These are phyloP conservation scores for Thunnus albacares DNA, from an alignment of 2,797 vertebrate species.

Conservation along the genomic window DNA sequence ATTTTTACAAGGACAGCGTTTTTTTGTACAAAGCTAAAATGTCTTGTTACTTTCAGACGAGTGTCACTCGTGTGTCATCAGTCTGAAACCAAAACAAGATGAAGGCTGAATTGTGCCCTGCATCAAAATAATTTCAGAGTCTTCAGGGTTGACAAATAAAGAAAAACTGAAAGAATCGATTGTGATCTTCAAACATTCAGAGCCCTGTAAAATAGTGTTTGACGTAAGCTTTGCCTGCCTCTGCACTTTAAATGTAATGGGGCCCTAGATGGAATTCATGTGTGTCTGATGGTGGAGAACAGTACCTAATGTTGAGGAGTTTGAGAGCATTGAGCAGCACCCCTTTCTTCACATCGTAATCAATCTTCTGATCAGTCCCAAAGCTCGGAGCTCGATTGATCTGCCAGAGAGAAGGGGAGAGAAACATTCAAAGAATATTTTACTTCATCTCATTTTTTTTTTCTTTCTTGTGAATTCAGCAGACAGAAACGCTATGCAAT, in stretches of 20 bases:
- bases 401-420: conserved; percentile 83
- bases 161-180: conserved; percentile 50
- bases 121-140: conserved; percentile 58
- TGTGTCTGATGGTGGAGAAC: conserved; percentile 31
- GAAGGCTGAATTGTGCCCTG: conserved; percentile 23
- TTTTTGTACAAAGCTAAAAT: conserved; percentile 43
- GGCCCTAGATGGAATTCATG: conserved; percentile 43
- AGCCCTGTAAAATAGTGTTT: conserved; percentile 53
- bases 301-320: conserved; percentile 96
- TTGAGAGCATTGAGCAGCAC: conserved; percentile 94
- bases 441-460: conserved; percentile 44
- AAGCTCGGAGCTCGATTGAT: conserved; percentile 99
- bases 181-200: conserved; percentile 63
- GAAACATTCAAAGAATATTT: conserved; percentile 58
- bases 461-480: conserved; percentile 38
- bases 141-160: conserved; percentile 48
- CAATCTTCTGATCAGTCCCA: conserved; percentile 99
- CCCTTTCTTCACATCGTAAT: conserved; percentile 97
- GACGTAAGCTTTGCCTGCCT: conserved; percentile 54
- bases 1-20: conserved; percentile 46
- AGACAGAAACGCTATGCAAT: conserved; percentile 54
- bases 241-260: conserved; percentile 55
- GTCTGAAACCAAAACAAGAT: conserved; percentile 54
- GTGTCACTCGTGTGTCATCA: conserved; percentile 44
- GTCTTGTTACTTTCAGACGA: conserved; percentile 43